Conservation (phyloP, 2,888 invertebrate genomes). For the Anoplius nigerrimus region DNA sequence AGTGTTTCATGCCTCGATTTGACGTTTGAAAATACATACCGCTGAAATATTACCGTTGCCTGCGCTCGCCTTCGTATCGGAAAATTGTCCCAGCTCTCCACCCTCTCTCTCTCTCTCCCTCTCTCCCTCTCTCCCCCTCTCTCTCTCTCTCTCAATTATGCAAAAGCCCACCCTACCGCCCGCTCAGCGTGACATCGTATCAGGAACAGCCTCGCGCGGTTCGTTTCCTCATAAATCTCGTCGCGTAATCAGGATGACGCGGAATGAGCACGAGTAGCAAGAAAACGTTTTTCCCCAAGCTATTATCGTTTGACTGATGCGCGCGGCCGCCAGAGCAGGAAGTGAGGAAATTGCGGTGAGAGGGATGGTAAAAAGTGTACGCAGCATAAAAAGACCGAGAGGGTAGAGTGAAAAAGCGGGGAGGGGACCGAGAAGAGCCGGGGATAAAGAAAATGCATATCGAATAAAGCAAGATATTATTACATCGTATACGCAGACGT, state of each 20-base stretch:
- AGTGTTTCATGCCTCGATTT: too few species aligned
- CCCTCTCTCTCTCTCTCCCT: neutral
- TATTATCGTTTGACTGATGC: conserved; percentile 8
- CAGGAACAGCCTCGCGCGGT: neutral
- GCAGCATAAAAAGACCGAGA: too few species aligned
- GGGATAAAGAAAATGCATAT: neutral
- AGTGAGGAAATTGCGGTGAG: too few species aligned
- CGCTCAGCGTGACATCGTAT: neutral
- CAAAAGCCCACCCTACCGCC: too few species aligned
- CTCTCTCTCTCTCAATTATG: neutral
- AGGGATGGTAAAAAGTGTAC: too few species aligned
- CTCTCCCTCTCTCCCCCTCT: neutral
- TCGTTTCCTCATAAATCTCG: conserved; percentile 2
- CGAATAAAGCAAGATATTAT: conserved; percentile 19
- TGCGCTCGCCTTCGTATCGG: too few species aligned
- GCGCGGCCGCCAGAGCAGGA: neutral
- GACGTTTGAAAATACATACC: too few species aligned
- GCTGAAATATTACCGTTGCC: too few species aligned
- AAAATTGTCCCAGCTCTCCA: too few species aligned
- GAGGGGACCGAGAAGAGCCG: too few species aligned
- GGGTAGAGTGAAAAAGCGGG: too few species aligned
- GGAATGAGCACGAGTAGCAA: neutral
- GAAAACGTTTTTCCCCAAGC: neutral
- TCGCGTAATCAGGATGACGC: neutral
- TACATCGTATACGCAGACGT: conserved; percentile 8